phyloP scores from a whole-genome alignment of 2,888 invertebrate species.

The Orthosia gracilis region DNA sequence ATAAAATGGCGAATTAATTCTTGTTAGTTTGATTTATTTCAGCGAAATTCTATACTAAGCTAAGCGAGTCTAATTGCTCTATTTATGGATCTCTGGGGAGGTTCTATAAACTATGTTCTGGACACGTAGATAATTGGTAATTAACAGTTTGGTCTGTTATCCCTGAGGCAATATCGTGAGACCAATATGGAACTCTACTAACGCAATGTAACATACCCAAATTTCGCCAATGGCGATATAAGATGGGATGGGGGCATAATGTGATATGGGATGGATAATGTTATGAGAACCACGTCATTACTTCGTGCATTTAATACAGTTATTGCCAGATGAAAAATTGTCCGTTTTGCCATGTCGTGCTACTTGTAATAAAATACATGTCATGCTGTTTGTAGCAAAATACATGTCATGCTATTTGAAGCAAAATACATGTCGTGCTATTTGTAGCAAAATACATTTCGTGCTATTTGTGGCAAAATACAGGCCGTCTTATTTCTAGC shows the following conservation, averaged over 20 bases:
- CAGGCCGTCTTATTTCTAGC: no score
- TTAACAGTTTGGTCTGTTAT: slow-evolving; percentile 30
- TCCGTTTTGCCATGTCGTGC: background rate
- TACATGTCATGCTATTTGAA: no score
- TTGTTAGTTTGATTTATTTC: slow-evolving; percentile 6
- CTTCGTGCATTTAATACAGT: background rate
- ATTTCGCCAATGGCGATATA: slow-evolving; percentile 7
- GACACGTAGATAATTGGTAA: slow-evolving; percentile 42
- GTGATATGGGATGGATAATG: background rate
- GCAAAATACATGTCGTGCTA: no score
- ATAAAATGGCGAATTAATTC: slow-evolving; percentile 23
- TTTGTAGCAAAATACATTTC: no score
- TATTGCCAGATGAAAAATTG: background rate
- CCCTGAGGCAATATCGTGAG: slow-evolving; percentile 24
- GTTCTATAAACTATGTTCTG: slow-evolving; percentile 26
- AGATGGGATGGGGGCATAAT: background rate
- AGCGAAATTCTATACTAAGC: slow-evolving; percentile 25
- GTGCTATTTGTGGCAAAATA: no score
- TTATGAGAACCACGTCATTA: background rate
- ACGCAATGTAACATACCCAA: background rate
- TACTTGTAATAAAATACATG: background rate
- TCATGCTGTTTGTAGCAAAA: no score
- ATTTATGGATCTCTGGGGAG: slow-evolving; percentile 39
- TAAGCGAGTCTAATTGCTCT: slow-evolving; percentile 28
- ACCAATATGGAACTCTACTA: slow-evolving; percentile 10